Evolutionary conservation across 1,140 invertebrate genomes (phyloP).

Genomic region (Leptinotarsa texana): DNA sequence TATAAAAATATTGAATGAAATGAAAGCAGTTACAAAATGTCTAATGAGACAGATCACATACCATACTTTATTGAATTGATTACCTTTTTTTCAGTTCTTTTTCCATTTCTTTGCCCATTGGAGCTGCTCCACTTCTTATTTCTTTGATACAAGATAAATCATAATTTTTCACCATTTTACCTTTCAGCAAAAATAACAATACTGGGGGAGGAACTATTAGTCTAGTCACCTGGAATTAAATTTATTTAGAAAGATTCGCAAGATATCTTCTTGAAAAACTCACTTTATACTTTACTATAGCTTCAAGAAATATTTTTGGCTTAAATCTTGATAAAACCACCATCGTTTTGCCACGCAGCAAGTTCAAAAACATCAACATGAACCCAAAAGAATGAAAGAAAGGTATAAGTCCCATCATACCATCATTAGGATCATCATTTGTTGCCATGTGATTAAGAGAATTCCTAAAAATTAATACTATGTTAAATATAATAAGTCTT

Average conservation of each 20-base stretch:
- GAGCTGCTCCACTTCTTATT: constrained; percentile 60
- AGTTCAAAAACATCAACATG: constrained; percentile 51
- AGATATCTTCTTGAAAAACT: constrained; percentile 50
- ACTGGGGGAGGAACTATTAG: constrained; percentile 51
- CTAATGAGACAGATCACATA: too few relatives aligned
- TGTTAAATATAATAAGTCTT: too few relatives aligned
- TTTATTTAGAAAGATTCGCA: constrained; percentile 45
- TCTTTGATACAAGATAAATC: constrained; percentile 57
- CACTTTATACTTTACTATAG: constrained; percentile 51
- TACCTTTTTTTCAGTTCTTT: constrained; percentile 42
- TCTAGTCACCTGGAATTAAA: constrained; percentile 43
- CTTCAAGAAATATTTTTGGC: constrained; percentile 47
- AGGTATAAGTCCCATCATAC: constrained; percentile 50
- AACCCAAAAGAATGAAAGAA: constrained; percentile 56
- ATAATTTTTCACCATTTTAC: constrained; percentile 54
- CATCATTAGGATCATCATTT: constrained; percentile 43
- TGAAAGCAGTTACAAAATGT: not conserved
- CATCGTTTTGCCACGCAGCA: constrained; percentile 48
- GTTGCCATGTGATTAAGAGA: constrained; percentile 33
- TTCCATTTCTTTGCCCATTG: constrained; percentile 56
- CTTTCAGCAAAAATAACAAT: constrained; percentile 48
- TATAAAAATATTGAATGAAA: not conserved
- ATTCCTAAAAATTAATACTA: constrained; percentile 31
- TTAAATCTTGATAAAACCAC: constrained; percentile 51
- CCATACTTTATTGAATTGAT: too few relatives aligned